Evolutionary conservation across 2,888 invertebrate species (phyloP), one percentile per base, ranked within the genome.

Genomic region (Nephrotoma guestfalica): DNA sequence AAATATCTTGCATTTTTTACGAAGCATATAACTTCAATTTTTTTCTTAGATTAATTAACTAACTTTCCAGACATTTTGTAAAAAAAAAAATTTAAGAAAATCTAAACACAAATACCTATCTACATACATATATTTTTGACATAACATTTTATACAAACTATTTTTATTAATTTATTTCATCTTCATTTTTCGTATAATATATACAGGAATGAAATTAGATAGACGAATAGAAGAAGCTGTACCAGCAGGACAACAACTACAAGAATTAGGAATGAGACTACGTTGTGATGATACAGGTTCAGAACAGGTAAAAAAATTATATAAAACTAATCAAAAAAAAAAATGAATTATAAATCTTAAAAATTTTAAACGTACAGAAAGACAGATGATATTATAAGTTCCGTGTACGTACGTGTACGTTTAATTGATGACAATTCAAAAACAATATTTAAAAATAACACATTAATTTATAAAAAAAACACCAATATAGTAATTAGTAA

Each of bases 201-300:
- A 84, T 15, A 41, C 90, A 92, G 89, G 92, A 90, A 87, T 91
- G 91, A 89, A 92, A 89, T 91, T 95, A 89, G 95, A 95, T 89
- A 93, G 94, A 89, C 93, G 94, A 89, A 93, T 94, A 88, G 94
- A 94, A 90, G 95, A 95, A 90, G 94, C 94, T 86, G 95, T 93
- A n/a, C 95, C 94, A 5, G 95, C 95, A 88, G 95, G 95, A 86
- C 94, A 94, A 88, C 94, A 94, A 89, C 91, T 94, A 13, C 94
- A 94, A 90, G 94, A 94, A 87, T 90, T 94, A 88, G 93, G 94
- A 15, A 90, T 91, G 91, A 90, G 93, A 88, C 88, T 92, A 89
- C 90, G 92, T 88, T 91, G 91, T 89, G 94, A 94, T 91, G 94
- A 94, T 30, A 90, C 91, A 87, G 91, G 91, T 88, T 94, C 94